Evolutionary conservation across 2,888 invertebrate species (phyloP), one percentile per base, ranked within the genome.

Genomic region (Lithodes maja): DNA sequence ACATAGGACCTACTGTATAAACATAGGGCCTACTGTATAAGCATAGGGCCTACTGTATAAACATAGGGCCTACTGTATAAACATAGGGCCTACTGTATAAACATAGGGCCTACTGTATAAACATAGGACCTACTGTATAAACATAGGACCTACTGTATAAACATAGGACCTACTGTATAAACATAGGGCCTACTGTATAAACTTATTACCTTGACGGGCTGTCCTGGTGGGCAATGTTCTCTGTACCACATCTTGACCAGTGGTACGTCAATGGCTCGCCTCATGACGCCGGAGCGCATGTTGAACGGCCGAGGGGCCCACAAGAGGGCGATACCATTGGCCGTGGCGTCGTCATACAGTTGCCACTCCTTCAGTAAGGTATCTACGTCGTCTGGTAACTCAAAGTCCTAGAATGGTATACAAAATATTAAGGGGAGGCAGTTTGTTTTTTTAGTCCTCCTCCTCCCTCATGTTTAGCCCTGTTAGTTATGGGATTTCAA

Each of bases 231-330:
- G 91, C 94, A 94, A 92, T 95, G 95, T 91, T 95, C 95, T 93
- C 98, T 96, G 94, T 98, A 99, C 99, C 99, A 99, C 0, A 97
- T 96, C 94, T 99, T 99, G 0, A 99, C 99, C 68, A 99, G 94
- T 0, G 99, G 99, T 81, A 99, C 97, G 94, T 99, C 99, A 90
- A 99, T 97, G 0, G 99, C 99, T 92, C 99, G 95, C 80, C 99
- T 95, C 79, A 96, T 97, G 86, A 99, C 96, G 71, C 98, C 98
- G 90, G 99, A 99, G 93, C 99, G 96, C 94, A 99, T 96, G 93
- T 99, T 99, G 93, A 99, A 99, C 5, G 99, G 99, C 90, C 99
- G 95, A 0, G 99, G 99, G 1, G 99, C 99, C 99, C 99, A 99
- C 85, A 99, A 94, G 86, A 99, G 94, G 0, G 99, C 97, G 93